A percentile compares a stretch with the other conserved stretches of the same genome.
These are phyloP conservation scores for Dryas iulia DNA, from an alignment of 1,140 invertebrate genomes.

Conservation along the genomic window DNA sequence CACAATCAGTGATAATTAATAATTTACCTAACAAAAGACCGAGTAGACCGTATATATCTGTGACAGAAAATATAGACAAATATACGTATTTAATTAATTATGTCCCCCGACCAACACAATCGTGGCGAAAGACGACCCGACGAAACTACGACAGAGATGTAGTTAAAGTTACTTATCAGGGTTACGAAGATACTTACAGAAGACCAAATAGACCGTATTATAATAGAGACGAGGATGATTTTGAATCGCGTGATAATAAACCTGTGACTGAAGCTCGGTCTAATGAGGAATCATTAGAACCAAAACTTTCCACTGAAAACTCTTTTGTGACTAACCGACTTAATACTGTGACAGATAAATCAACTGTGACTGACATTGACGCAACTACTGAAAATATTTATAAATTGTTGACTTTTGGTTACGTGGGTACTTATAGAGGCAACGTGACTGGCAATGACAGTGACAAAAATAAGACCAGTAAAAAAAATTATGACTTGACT, in stretches of 20 bases:
- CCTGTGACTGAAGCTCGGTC: slow-evolving; percentile 52
- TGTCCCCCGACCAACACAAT: slow-evolving; percentile 67
- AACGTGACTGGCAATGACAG: slow-evolving; percentile 32
- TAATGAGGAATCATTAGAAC: slow-evolving; percentile 46
- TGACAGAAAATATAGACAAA: slow-evolving; percentile 73
- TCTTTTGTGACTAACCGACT: slow-evolving; percentile 21
- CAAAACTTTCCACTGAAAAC: slow-evolving; percentile 28
- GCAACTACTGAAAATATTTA: slow-evolving; percentile 65
- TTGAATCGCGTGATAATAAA: slow-evolving; percentile 51
- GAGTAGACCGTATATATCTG: slow-evolving; percentile 66
- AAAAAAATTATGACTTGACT: slow-evolving; percentile 43
- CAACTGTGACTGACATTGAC: slow-evolving; percentile 33
- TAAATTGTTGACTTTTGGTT: slow-evolving; percentile 71
- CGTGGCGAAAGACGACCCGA: slow-evolving; percentile 64
- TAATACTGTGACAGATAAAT: slow-evolving; percentile 29
- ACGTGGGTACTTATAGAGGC: slow-evolving; percentile 65
- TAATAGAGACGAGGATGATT: slow-evolving; percentile 56
- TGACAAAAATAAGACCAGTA: slow-evolving; percentile 33
- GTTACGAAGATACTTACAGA: slow-evolving; percentile 70
- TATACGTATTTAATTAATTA: slow-evolving; percentile 75
- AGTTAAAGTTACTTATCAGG: slow-evolving; percentile 73
- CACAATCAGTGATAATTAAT: slow-evolving; percentile 68
- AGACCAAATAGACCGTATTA: slow-evolving; percentile 70
- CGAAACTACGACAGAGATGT: slow-evolving; percentile 61
- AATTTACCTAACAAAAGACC: slow-evolving; percentile 67